Percentiles rank a stretch among this genome's conserved stretches.
Conservation (phyloP, 37 sponge, comb jelly and placozoan genomes). For the Crambe crambe region DNA sequence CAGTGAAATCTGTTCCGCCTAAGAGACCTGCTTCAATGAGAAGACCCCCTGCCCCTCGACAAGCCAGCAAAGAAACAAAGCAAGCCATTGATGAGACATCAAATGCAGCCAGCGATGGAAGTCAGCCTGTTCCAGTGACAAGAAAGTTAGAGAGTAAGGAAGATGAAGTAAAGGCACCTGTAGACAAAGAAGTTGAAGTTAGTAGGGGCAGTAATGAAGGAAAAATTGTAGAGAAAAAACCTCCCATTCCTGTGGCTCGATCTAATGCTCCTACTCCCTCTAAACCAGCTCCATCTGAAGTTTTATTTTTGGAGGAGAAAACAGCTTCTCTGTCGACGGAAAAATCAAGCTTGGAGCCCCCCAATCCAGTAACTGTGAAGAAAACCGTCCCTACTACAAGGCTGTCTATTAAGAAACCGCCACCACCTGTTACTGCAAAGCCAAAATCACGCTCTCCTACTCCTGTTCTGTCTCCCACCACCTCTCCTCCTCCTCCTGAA, state of each 20-base stretch:
- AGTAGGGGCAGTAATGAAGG: no score
- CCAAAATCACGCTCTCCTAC: conserved; percentile 7
- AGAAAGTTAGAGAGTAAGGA: no score
- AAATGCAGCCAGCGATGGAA: background rate
- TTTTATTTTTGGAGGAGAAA: background rate
- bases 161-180: no score
- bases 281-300: background rate
- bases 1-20: background rate
- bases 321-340: no score
- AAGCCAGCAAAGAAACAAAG: background rate
- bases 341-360: no score
- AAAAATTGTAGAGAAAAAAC: no score
- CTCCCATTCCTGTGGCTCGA: no score
- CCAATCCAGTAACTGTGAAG: no score
- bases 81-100: background rate
- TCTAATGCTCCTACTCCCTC: no score
- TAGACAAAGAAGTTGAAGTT: no score
- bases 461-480: conserved; percentile 4
- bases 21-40: background rate
- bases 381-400: background rate
- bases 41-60: no score
- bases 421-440: conserved; percentile 5
- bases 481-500: background rate
- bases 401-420: background rate
- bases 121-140: no score